Base-by-base conservation (phyloP, 2,888 invertebrate species). In the Chymomyza procnemis region DNA sequence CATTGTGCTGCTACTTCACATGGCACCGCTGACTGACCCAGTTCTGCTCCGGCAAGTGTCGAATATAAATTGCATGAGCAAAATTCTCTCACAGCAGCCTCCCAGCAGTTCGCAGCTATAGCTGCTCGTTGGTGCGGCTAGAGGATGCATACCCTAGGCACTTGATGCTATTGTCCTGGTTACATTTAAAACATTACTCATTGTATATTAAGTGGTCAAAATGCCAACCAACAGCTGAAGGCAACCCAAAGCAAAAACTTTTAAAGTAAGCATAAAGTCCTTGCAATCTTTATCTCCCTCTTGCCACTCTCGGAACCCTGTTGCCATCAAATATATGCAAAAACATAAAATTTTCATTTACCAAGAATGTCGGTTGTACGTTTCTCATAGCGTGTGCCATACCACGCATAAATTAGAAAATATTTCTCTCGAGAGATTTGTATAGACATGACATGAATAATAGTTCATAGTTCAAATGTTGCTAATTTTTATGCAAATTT, bases 171-270 rank as follows among this genome's bases (percentile, higher is more conserved):
- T 84, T 81, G 87, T 86, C 82, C 83, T 78, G 86, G 80, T 86
- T 80, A 85, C 83, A 83, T 83, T 84, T 86, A 75, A 41, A 86
- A 79, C 86, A 83, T 81, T 78, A 82, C 87, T 75, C 87, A 83
- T 81, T 86, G 82, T 75, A 77, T 79, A 81, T 79, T 82, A 84
- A 86, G 86, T 82, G 83, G 82, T 86, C 87, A 76, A 81, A 83
- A 79, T 72, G 67, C 52, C 69, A 65, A 54, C 65, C 59, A 63
- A 4, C 21, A 19, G 52, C n/a, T n/a, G 4, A 46, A 50, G 34
- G 6, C 26, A n/a, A 48, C 18, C 18, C 6, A 55, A 16, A 12
- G 16, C 3, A 30, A 61, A 12, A 65, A 54, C 48, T 66, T 61
- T 61, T 58, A 64, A 74, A 61, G 60, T 58, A 62, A 71, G 64